These are phyloP conservation scores for Eulemur rubriventer DNA, from an alignment of 2,797 vertebrate genomes.

Conservation along the genomic window DNA sequence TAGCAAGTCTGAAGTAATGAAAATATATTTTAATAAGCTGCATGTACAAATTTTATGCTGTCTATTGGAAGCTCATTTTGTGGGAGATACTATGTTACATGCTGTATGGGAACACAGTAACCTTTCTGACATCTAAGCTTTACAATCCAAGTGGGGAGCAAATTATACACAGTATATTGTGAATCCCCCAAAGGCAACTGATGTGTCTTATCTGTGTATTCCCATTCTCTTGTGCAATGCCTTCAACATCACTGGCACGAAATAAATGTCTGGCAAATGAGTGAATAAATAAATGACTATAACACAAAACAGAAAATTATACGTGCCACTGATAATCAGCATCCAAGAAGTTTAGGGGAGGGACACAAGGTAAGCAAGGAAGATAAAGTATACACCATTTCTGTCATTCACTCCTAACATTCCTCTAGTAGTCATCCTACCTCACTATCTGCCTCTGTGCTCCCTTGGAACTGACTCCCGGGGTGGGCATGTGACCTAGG, in stretches of 20 bases:
- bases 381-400: neutral
- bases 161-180: neutral
- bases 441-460: neutral
- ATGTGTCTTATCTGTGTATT: neutral
- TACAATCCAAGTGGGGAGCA: neutral
- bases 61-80: neutral
- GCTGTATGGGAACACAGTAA: neutral
- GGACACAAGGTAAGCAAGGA: neutral
- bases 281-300: neutral
- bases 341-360: neutral
- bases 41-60: neutral
- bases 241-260: neutral
- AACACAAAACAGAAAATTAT: neutral
- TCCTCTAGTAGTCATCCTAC: neutral
- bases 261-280: neutral
- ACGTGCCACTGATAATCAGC: neutral
- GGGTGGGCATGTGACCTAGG: neutral
- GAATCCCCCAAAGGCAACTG: neutral
- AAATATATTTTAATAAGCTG: constrained; percentile 4
- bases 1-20: neutral
- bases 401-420: neutral
- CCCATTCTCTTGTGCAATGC: neutral
- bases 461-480: neutral
- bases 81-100: neutral
- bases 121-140: neutral